Base-by-base conservation (phyloP, 1,140 invertebrate species). In the Copidosoma floridanum region DNA sequence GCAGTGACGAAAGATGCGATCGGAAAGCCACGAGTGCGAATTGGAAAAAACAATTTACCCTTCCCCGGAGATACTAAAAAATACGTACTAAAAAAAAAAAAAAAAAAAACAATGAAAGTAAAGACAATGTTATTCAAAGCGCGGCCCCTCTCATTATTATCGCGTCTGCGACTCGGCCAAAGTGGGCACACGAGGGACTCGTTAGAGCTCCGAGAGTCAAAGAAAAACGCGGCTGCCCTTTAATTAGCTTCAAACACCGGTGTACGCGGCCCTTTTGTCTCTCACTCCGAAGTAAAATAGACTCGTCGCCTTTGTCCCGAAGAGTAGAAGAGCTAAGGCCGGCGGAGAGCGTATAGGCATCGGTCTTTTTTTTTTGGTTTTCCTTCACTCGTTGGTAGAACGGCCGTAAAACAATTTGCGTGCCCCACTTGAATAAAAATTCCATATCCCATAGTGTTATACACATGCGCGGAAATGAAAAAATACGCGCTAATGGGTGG, bases 171-270 rank as follows among this genome's bases (percentile, higher is more conserved):
- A 46, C n/a, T 46, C n/a, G n/a, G n/a, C n/a, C n/a, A n/a, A n/a
- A n/a, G n/a, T 6, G 29, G 29, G 16, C 38, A 20, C 58, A 38
- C 58, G 35, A 38, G 58, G 50, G 58, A 61, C 51, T 61, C 20
- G 58, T 61, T 61, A 61, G 40, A 20, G 7, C 32, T n/a, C n/a
- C n/a, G 10, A 48, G 50, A 58, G 18, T 51, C 40, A 50, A 35
- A 51, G 38, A 41, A 23, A 51, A 24, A 16, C n/a, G 11, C 23
- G 26, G 35, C 3, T 16, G 6, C 23, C 44, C 44, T 48, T 61
- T 55, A 61, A 61, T 61, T 61, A 55, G 52, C 51, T 61, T 61
- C 44, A 23, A 61, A 61, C 44, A 61, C 37, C 40, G 29, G 6
- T 35, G 24, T 27, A 41, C 47, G 35, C 0, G 24, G 0, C 16